phyloP scores from a whole-genome alignment of 2,797 vertebrate genomes.

The Sarcophilus harrisii region DNA sequence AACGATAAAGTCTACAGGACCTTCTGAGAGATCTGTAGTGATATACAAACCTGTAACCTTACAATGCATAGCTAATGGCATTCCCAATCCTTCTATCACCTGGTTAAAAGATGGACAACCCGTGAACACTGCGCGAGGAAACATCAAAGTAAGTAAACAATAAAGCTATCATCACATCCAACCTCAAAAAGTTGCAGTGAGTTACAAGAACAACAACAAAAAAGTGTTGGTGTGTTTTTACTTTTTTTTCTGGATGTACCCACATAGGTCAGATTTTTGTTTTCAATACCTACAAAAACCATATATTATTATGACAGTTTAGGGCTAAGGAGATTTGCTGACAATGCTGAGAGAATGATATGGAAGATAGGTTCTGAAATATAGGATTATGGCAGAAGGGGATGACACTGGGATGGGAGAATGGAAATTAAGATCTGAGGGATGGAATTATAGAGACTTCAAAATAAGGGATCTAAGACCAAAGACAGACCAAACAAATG shows the following conservation, averaged over 20 bases:
- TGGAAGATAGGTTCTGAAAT: too few species aligned
- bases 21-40: constrained; percentile 90
- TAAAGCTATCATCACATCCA: background rate
- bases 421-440: too few species aligned
- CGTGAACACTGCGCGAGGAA: constrained; percentile 90
- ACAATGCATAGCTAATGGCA: constrained; percentile 93
- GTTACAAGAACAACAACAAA: background rate
- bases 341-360: too few species aligned
- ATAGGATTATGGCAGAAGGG: too few species aligned
- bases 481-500: too few species aligned
- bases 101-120: constrained; percentile 96
- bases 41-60: constrained; percentile 89
- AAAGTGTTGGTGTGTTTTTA: background rate
- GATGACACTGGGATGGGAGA: too few species aligned
- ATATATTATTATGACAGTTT: background rate
- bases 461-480: too few species aligned
- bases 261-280: background rate
- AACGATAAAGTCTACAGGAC: constrained; percentile 89
- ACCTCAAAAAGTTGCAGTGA: background rate
- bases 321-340: background rate
- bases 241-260: constrained; percentile 18
- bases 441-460: too few species aligned
- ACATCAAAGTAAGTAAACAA: constrained; percentile 87
- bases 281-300: constrained; percentile 14
- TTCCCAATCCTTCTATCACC: constrained; percentile 93